A percentile compares a stretch with the other conserved stretches of the same genome.
Conservation (phyloP, 2,797 vertebrate species). For the Onychomys leucogaster region DNA sequence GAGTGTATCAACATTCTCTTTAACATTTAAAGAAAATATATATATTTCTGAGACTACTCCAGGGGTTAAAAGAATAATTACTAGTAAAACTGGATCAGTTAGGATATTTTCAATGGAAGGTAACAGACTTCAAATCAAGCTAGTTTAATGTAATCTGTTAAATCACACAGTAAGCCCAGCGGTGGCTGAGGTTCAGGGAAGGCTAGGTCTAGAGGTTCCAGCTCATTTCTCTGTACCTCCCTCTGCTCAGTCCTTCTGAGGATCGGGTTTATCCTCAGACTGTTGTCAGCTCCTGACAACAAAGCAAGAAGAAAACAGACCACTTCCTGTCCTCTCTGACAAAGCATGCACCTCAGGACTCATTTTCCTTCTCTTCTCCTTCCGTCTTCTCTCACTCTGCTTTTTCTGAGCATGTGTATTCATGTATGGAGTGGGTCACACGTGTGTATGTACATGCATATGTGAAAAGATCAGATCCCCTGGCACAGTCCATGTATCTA, state of each 20-base stretch:
- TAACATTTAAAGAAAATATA: constrained; percentile 48
- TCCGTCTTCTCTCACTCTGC: too few species aligned
- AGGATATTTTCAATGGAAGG: constrained; percentile 48
- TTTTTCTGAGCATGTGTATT: neutral
- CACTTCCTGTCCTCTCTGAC: neutral
- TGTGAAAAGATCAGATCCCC: neutral
- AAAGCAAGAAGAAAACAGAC: constrained; percentile 41
- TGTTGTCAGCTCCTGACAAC: constrained; percentile 38
- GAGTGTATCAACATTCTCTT: neutral
- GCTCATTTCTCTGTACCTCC: constrained; percentile 23
- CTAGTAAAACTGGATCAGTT: constrained; percentile 34
- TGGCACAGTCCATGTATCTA: neutral
- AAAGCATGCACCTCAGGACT: neutral
- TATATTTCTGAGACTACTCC: constrained; percentile 53
- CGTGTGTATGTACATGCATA: neutral
- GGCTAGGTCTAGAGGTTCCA: neutral
- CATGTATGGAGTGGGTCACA: neutral
- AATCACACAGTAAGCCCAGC: constrained; percentile 4
- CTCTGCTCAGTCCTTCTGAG: neutral
- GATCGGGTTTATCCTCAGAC: constrained; percentile 53
- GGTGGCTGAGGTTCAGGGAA: neutral
- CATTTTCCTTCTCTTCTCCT: too few species aligned
- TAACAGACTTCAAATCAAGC: constrained; percentile 62
- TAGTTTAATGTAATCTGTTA: constrained; percentile 37
- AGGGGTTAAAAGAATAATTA: constrained; percentile 48